Evolutionary conservation across 1,140 invertebrate species (phyloP), one percentile per base, ranked within the genome.

Genomic region (Episyrphus balteatus): DNA sequence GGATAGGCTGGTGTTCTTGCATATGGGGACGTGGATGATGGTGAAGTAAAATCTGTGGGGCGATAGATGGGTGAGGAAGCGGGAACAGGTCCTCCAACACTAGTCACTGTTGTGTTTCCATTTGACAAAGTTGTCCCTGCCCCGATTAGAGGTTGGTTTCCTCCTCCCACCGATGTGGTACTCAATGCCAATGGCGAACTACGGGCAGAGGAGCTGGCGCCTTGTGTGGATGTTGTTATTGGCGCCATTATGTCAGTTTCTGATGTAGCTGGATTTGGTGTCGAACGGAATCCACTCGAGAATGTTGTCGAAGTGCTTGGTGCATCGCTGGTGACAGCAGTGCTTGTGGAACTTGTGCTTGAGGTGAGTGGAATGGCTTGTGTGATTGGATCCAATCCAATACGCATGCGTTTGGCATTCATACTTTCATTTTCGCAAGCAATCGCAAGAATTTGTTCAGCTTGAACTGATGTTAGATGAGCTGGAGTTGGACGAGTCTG

Each of bases 351-450:
- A 49, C 30, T 37, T 21, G 48, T 44, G 12, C 32, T 19, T 18
- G 51, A 43, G 14, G 41, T 50, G 12, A 47, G 38, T 52, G 85
- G 84, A 74, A 86, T 80, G 15, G 86, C 83, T 70, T 92, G 85
- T 71, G 88, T 84, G 68, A 96, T 85, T 36, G 92, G 93, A 68
- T 96, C 92, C 54, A 96, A 74, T 46, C 93, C 93, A 58, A 95
- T 78, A 51, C 92, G 79, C 91, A 96, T 95, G 57, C 92, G 79
- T 72, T 95, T 96, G 26, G 92, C 92, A 70, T 96, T 96, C 66
- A 93, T 84, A 66, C 87, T 91, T 71, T 96, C 93, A 69, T 96
- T 96, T 73, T 96, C 92, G 70, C 92, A 96, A 39, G 93, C 93
- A 56, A 86, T 84, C 52, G 92, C 91, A 62, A 97, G 74, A 60